Percentiles rank a stretch among this genome's conserved stretches.
phyloP scores from a whole-genome alignment of 2,888 invertebrate genomes.

The Zaprionus obscuricornis region DNA sequence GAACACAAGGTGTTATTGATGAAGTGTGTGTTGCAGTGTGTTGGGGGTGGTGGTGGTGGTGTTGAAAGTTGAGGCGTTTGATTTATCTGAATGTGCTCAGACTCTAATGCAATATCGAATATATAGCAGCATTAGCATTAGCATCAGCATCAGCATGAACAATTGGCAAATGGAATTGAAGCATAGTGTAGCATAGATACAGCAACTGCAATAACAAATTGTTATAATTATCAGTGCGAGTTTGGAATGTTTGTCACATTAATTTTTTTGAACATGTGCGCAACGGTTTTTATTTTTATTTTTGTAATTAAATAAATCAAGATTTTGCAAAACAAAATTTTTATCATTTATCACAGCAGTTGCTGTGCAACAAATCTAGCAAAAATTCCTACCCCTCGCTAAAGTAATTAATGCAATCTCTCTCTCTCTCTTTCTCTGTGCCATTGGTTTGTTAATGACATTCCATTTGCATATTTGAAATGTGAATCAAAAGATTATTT shows the following conservation, averaged over 20 bases:
- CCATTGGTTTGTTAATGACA: no score
- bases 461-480: no score
- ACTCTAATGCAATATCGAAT: conserved; percentile 58
- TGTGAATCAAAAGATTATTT: no score
- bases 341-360: background rate
- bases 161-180: background rate
- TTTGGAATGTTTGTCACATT: conserved; percentile 55
- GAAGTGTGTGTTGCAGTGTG: conserved; percentile 11
- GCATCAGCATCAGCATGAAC: conserved; percentile 30
- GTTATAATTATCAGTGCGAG: conserved; percentile 61
- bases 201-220: no score
- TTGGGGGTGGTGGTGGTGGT: background rate
- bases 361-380: no score
- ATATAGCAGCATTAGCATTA: no score
- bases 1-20: no score
- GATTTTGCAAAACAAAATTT: background rate
- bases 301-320: conserved; percentile 63
- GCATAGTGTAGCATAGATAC: background rate
- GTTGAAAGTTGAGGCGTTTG: background rate
- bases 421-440: no score
- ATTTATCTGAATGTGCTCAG: conserved; percentile 43
- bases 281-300: no score
- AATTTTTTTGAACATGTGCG: conserved; percentile 74
- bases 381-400: conserved; percentile 56
- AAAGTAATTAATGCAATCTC: conserved; percentile 65